Evolutionary conservation across 2,888 invertebrate genomes (phyloP).

Genomic region (Andrena fulva): DNA sequence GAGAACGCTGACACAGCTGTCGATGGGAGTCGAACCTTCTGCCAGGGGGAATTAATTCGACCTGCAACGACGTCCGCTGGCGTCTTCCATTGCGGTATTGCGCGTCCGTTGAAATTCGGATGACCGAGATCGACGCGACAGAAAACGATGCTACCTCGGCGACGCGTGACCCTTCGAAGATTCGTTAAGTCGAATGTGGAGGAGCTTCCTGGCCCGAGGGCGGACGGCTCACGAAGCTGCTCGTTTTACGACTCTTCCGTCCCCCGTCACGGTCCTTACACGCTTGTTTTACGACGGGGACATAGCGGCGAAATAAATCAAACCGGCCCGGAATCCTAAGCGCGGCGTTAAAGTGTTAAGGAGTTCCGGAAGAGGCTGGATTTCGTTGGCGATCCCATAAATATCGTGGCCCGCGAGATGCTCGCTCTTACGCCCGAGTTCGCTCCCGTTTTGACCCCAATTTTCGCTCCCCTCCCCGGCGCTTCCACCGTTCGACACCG

Average conservation of each 20-base stretch:
- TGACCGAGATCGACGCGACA: not conserved
- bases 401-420: slow-evolving; percentile 59
- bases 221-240: slow-evolving; percentile 28
- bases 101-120: slow-evolving; percentile 8
- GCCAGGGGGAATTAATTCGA: slow-evolving; percentile 43
- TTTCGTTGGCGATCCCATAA: slow-evolving; percentile 66
- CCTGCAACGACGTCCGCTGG: slow-evolving; percentile 14
- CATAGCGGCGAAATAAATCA: slow-evolving; percentile 65
- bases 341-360: slow-evolving; percentile 71
- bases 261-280: slow-evolving; percentile 38
- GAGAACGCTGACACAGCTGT: slow-evolving; percentile 51
- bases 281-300: slow-evolving; percentile 58
- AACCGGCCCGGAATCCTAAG: slow-evolving; percentile 63
- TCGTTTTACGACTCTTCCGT: slow-evolving; percentile 52
- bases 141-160: not conserved
- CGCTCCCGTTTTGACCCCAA: slow-evolving; percentile 63
- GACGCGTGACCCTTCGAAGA: not conserved
- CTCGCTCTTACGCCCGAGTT: slow-evolving; percentile 15
- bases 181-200: not conserved
- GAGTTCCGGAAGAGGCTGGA: slow-evolving; percentile 70
- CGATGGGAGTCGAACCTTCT: slow-evolving; percentile 47
- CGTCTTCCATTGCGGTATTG: not conserved
- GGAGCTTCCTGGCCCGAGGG: not conserved
- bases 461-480: slow-evolving; percentile 33
- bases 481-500: not conserved